A percentile compares a stretch with the other conserved stretches of the same genome.
Evolutionary conservation across 1,140 invertebrate species (phyloP).

Genomic region (Phortica variegata): DNA sequence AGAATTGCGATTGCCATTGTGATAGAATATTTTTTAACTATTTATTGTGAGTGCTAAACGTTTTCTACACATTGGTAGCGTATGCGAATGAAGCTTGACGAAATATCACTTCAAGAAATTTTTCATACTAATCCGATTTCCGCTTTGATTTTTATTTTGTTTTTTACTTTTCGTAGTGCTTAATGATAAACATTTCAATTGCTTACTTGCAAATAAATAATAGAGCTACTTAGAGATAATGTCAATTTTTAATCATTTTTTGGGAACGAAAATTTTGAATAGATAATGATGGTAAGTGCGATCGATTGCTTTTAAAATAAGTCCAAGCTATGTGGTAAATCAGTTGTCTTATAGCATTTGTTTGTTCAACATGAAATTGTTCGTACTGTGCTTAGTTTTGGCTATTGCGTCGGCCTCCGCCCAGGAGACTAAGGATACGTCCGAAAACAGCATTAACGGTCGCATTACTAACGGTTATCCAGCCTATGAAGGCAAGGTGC

Average conservation of each 20-base stretch:
- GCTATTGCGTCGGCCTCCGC: constrained; percentile 7
- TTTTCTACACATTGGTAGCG: neutral
- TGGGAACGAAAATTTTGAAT: neutral
- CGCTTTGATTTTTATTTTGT: too few relatives aligned
- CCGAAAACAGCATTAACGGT: constrained; percentile 7
- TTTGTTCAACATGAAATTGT: constrained; percentile 10
- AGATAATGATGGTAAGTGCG: neutral
- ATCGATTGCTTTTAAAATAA: neutral
- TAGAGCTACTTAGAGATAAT: neutral
- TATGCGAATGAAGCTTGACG: too few relatives aligned
- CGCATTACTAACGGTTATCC: constrained; percentile 20
- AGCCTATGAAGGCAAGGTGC: constrained; percentile 50
- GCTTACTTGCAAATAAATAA: too few relatives aligned
- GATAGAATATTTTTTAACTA: neutral
- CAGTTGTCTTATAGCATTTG: neutral
- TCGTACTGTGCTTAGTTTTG: constrained; percentile 10
- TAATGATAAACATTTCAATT: neutral
- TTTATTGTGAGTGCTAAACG: neutral
- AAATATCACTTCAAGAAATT: too few relatives aligned
- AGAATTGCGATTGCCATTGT: neutral
- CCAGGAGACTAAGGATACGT: neutral
- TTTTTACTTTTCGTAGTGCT: too few relatives aligned
- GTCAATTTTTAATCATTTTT: neutral
- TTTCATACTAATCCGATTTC: too few relatives aligned
- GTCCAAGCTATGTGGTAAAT: neutral